Evolutionary conservation across 2,888 invertebrate species (phyloP).

Genomic region (Scaptomyza flava): DNA sequence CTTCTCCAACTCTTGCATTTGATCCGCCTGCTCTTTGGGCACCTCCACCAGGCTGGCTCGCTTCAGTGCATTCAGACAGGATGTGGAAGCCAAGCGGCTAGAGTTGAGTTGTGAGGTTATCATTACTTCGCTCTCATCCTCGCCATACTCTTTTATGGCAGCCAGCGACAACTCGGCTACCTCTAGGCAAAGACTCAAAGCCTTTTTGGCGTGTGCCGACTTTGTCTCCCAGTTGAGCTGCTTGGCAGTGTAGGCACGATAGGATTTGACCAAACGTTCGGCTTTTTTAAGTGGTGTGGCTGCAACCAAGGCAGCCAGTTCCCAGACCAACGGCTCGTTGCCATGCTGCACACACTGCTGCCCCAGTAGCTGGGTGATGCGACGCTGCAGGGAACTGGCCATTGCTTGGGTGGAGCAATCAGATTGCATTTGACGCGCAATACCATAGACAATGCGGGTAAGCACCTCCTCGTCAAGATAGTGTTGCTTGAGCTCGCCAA

Average conservation of each 20-base stretch:
- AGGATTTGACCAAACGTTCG: slow-evolving; percentile 91
- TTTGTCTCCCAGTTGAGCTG: slow-evolving; percentile 86
- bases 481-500: slow-evolving; percentile 93
- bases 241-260: slow-evolving; percentile 89
- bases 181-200: slow-evolving; percentile 87
- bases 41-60: slow-evolving; percentile 75
- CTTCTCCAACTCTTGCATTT: slow-evolving; percentile 81
- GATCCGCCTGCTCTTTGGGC: slow-evolving; percentile 82
- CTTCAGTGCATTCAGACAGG: slow-evolving; percentile 85
- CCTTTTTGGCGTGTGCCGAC: slow-evolving; percentile 87
- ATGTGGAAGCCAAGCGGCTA: slow-evolving; percentile 86
- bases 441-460: slow-evolving; percentile 89
- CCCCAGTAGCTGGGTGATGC: slow-evolving; percentile 78
- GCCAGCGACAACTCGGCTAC: slow-evolving; percentile 87
- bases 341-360: slow-evolving; percentile 85
- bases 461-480: slow-evolving; percentile 92
- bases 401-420: slow-evolving; percentile 87
- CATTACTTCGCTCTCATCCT: slow-evolving; percentile 85
- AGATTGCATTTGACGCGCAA: slow-evolving; percentile 88
- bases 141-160: slow-evolving; percentile 85
- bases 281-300: slow-evolving; percentile 86
- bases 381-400: slow-evolving; percentile 82
- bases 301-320: slow-evolving; percentile 90
- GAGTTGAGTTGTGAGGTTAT: slow-evolving; percentile 87
- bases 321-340: slow-evolving; percentile 91